Percentiles rank a stretch among this genome's conserved stretches.
Conservation (phyloP, 2,797 vertebrate species). For the Sebastes steindachneri region DNA sequence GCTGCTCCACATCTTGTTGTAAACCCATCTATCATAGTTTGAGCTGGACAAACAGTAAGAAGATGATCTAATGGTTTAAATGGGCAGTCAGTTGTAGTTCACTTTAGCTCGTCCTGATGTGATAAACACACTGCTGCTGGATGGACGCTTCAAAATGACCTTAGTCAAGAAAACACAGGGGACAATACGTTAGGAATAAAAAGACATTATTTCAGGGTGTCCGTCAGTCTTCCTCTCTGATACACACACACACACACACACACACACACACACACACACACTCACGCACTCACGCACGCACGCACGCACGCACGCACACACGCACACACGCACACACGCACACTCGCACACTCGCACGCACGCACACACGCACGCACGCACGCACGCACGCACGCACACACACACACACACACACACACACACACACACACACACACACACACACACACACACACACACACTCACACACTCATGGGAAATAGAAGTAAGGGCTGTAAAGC, state of each 20-base stretch:
- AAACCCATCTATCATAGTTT: no score
- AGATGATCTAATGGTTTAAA: not conserved
- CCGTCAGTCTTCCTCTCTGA: not conserved
- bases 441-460: not conserved
- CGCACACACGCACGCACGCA: not conserved
- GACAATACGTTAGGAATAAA: not conserved
- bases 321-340: not conserved
- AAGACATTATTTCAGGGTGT: not conserved
- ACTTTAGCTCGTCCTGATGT: not conserved
- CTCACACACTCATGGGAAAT: not conserved
- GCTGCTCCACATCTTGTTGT: not conserved
- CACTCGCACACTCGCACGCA: not conserved
- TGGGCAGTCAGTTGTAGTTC: not conserved
- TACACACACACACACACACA: not conserved
- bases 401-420: not conserved
- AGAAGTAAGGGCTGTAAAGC: conserved; percentile 22
- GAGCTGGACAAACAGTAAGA: not conserved
- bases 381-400: not conserved
- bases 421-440: not conserved
- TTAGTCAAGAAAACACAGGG: not conserved
- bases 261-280: not conserved
- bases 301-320: not conserved
- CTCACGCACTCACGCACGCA: not conserved
- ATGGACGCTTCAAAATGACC: not conserved
- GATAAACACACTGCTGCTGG: not conserved